Percentiles rank a stretch among this genome's conserved stretches.
phyloP scores from a whole-genome alignment of 1,140 invertebrate species.

The Choristoneura fumiferana region DNA sequence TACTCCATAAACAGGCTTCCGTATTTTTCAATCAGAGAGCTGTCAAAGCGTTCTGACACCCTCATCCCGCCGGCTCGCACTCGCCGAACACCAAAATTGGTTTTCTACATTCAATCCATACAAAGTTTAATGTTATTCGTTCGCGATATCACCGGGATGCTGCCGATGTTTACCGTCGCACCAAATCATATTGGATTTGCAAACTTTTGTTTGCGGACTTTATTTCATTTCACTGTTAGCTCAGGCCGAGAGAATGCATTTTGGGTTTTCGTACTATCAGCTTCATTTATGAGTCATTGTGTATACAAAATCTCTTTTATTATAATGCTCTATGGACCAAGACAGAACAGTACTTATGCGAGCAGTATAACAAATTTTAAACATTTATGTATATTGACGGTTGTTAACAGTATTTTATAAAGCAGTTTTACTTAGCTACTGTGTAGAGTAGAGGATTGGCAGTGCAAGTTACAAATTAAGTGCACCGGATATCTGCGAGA shows the following conservation, averaged over 20 bases:
- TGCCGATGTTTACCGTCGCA: slow-evolving; percentile 77
- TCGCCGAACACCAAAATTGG: slow-evolving; percentile 78
- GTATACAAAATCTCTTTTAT: slow-evolving; percentile 19
- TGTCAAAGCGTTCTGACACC: slow-evolving; percentile 79
- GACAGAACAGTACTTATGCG: too few relatives aligned
- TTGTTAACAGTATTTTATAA: too few relatives aligned
- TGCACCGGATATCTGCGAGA: slow-evolving; percentile 51
- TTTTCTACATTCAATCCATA: slow-evolving; percentile 79
- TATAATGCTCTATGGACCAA: too few relatives aligned
- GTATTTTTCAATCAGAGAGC: slow-evolving; percentile 80
- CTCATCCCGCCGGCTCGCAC: slow-evolving; percentile 76
- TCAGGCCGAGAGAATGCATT: slow-evolving; percentile 72
- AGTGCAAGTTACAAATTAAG: slow-evolving; percentile 66
- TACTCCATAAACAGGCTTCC: slow-evolving; percentile 78
- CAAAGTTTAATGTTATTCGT: slow-evolving; percentile 79
- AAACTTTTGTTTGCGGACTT: slow-evolving; percentile 78
- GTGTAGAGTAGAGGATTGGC: not conserved
- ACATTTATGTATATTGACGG: too few relatives aligned
- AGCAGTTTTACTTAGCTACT: too few relatives aligned
- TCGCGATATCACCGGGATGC: slow-evolving; percentile 77
- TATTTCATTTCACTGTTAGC: slow-evolving; percentile 77
- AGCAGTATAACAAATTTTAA: too few relatives aligned
- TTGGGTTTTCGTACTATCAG: slow-evolving; percentile 61
- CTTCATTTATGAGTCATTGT: slow-evolving; percentile 46
- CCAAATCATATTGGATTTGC: slow-evolving; percentile 79